These are phyloP conservation scores for Penelope pileata DNA, from an alignment of 2,113 vertebrate species.

Conservation along the genomic window DNA sequence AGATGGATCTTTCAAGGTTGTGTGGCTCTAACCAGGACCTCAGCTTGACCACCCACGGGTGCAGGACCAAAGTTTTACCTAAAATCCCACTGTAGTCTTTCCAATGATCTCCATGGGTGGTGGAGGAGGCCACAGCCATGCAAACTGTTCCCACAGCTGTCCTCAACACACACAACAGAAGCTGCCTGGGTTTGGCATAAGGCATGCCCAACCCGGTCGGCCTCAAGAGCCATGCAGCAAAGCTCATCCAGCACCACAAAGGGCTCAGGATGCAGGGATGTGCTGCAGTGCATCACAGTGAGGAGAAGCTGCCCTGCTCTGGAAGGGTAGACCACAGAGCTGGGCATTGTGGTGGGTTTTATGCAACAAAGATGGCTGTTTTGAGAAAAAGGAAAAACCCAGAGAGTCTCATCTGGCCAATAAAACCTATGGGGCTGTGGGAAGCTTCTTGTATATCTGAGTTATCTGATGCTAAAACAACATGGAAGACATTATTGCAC, in stretches of 20 bases:
- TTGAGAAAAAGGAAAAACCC: neutral
- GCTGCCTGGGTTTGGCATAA: neutral
- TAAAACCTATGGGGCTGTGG: neutral
- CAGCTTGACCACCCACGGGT: neutral
- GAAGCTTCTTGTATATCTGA: neutral
- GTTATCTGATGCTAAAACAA: neutral
- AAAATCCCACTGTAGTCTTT: neutral
- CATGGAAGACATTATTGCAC: neutral
- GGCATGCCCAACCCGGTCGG: neutral
- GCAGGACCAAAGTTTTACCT: neutral
- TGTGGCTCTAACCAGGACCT: neutral
- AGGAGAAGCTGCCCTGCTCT: neutral
- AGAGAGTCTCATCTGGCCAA: neutral
- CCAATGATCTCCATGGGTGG: neutral
- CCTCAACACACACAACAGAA: neutral
- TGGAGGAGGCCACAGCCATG: neutral
- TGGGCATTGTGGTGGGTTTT: neutral
- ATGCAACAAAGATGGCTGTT: neutral
- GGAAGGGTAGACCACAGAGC: neutral
- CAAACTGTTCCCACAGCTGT: neutral
- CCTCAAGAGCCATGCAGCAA: rapidly evolving
- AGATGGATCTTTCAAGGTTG: neutral
- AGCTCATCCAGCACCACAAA: neutral
- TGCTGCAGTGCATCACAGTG: neutral
- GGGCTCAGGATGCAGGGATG: neutral